phyloP scores from a whole-genome alignment of 1,140 invertebrate species.

The Papilio helenus region DNA sequence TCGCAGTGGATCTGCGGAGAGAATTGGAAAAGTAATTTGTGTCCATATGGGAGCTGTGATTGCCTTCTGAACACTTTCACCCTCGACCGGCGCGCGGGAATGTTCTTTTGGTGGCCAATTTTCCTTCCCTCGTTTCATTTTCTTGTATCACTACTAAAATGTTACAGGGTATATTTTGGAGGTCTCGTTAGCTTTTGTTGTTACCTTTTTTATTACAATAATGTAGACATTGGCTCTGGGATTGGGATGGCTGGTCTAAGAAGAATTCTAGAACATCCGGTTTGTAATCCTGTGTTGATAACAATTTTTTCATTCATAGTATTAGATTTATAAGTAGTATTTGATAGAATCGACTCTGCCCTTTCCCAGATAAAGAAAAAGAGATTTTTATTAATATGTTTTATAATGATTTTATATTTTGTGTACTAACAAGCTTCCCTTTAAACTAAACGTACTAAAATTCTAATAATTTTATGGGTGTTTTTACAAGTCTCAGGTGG shows the following conservation, averaged over 20 bases:
- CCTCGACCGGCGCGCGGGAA: slow-evolving; percentile 55
- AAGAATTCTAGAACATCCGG: not conserved
- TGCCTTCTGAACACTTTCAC: slow-evolving; percentile 73
- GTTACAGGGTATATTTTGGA: slow-evolving; percentile 46
- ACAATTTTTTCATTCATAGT: not conserved
- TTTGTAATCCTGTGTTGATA: not conserved
- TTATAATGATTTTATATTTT: not conserved
- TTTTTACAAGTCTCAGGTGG: slow-evolving; percentile 81
- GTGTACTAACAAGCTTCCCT: not conserved
- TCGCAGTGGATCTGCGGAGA: slow-evolving; percentile 62
- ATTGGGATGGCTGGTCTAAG: not conserved
- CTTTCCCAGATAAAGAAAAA: not conserved
- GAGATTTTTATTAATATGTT: not conserved
- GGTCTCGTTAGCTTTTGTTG: slow-evolving; percentile 46
- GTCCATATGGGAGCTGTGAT: slow-evolving; percentile 80
- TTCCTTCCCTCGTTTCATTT: slow-evolving; percentile 66
- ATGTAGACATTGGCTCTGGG: not conserved
- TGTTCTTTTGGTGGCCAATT: slow-evolving; percentile 70
- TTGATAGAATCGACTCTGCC: not conserved
- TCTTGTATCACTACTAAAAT: slow-evolving; percentile 64
- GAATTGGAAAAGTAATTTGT: slow-evolving; percentile 78
- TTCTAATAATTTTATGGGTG: slow-evolving; percentile 63
- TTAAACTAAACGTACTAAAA: slow-evolving; percentile 28
- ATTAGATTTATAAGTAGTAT: not conserved
- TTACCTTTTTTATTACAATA: slow-evolving; percentile 2